phyloP scores from a whole-genome alignment of 1,140 invertebrate species.

The Nasonia longicornis region DNA sequence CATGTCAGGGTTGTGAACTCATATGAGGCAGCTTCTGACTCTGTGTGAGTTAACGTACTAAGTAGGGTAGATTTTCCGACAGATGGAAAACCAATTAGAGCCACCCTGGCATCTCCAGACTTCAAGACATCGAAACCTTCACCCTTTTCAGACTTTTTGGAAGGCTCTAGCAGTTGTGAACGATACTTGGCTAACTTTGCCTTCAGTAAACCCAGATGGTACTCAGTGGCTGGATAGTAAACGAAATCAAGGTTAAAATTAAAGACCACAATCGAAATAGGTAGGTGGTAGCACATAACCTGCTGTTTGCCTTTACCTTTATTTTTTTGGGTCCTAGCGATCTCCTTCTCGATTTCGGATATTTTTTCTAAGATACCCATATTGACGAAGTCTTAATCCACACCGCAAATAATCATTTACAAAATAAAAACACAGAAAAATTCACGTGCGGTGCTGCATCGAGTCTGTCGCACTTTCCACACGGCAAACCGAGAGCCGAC shows the following conservation, averaged over 20 bases:
- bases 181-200: slow-evolving; percentile 99
- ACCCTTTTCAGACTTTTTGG: slow-evolving; percentile 96
- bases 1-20: slow-evolving; percentile 99
- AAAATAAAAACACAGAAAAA: neutral
- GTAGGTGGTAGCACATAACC: slow-evolving; percentile 40
- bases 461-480: neutral
- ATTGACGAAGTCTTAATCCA: slow-evolving; percentile 22
- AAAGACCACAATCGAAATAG: slow-evolving; percentile 11
- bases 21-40: slow-evolving; percentile 96
- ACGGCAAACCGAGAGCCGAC: neutral
- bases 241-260: slow-evolving; percentile 42
- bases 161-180: slow-evolving; percentile 93
- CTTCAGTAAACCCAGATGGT: slow-evolving; percentile 97
- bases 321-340: slow-evolving; percentile 98
- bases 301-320: slow-evolving; percentile 80
- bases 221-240: slow-evolving; percentile 91
- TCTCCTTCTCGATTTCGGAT: slow-evolving; percentile 98
- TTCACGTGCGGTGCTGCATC: slow-evolving; percentile 39
- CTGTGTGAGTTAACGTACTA: slow-evolving; percentile 92
- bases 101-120: slow-evolving; percentile 98
- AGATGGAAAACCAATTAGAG: slow-evolving; percentile 97
- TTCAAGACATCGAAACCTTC: slow-evolving; percentile 99
- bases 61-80: slow-evolving; percentile 96
- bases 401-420: slow-evolving; percentile 25
- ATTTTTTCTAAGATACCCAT: slow-evolving; percentile 99